phyloP scores from a whole-genome alignment of 2,888 invertebrate genomes.

The Alloplasta piceator region DNA sequence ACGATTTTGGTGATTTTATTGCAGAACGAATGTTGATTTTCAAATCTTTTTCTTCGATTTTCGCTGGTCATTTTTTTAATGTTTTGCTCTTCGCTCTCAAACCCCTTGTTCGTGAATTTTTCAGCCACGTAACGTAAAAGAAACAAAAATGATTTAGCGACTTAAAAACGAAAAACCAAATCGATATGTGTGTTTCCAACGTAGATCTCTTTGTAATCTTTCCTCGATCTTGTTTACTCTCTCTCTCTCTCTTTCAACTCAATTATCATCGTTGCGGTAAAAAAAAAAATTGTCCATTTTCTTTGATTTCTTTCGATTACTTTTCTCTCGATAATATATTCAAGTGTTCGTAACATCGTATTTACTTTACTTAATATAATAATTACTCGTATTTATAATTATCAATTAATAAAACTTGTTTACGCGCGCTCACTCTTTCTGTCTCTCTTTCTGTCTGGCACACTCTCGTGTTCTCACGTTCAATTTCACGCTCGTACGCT shows the following conservation, averaged over 20 bases:
- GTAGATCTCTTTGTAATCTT: conserved; percentile 71
- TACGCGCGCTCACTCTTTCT: conserved; percentile 66
- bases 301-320: conserved; percentile 59
- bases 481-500: conserved; percentile 40
- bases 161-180: conserved; percentile 68
- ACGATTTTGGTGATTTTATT: neutral
- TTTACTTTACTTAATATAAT: conserved; percentile 79
- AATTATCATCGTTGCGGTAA: conserved; percentile 46
- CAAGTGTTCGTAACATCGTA: conserved; percentile 77
- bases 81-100: conserved; percentile 43
- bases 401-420: conserved; percentile 80
- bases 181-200: conserved; percentile 76
- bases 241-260: conserved; percentile 55
- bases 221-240: conserved; percentile 66
- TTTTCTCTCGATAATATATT: conserved; percentile 73
- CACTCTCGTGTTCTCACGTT: conserved; percentile 57
- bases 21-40: neutral
- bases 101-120: conserved; percentile 47
- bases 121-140: conserved; percentile 64
- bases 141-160: conserved; percentile 48
- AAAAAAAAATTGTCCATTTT: conserved; percentile 54
- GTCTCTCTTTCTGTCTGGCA: conserved; percentile 59
- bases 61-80: conserved; percentile 35
- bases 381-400: conserved; percentile 80
- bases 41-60: neutral